Percentiles rank a stretch among this genome's conserved stretches.
Conservation (phyloP, 2,797 vertebrate species). For the Protosalanx chinensis region DNA sequence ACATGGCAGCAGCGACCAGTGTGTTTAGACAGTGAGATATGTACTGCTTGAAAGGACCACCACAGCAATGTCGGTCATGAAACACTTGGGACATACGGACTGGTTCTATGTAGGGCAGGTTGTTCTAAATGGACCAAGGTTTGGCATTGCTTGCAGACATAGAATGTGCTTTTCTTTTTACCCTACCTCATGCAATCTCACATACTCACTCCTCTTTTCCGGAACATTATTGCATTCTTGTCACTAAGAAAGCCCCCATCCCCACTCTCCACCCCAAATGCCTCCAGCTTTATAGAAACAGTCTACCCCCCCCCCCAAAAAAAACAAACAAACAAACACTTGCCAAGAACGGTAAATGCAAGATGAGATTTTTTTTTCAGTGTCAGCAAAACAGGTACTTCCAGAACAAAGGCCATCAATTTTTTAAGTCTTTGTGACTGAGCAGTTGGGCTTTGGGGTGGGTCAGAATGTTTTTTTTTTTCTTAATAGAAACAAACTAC, state of each 20-base stretch:
- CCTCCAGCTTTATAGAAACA: neutral
- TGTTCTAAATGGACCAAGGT: too few relatives aligned
- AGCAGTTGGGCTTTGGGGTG: constrained; percentile 29
- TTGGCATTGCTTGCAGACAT: neutral
- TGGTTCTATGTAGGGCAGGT: too few relatives aligned
- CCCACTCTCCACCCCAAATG: neutral
- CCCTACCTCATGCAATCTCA: neutral
- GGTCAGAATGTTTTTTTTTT: constrained; percentile 8
- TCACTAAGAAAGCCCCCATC: constrained; percentile 3
- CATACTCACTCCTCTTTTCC: neutral
- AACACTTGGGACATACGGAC: too few relatives aligned
- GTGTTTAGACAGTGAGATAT: too few relatives aligned
- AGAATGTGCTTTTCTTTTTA: neutral
- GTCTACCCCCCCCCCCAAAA: neutral
- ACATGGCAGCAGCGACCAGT: too few relatives aligned
- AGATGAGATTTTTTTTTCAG: constrained; percentile 36
- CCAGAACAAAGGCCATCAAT: constrained; percentile 47
- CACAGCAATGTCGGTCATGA: too few relatives aligned
- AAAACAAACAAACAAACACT: constrained; percentile 26
- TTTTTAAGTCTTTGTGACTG: constrained; percentile 45
- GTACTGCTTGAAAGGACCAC: too few relatives aligned
- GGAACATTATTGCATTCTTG: constrained; percentile 17
- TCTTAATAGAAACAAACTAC: neutral
- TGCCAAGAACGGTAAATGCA: constrained; percentile 26
- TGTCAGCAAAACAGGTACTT: constrained; percentile 53